phyloP scores from a whole-genome alignment of 2,888 invertebrate species.

The Scaptomyza parva region DNA sequence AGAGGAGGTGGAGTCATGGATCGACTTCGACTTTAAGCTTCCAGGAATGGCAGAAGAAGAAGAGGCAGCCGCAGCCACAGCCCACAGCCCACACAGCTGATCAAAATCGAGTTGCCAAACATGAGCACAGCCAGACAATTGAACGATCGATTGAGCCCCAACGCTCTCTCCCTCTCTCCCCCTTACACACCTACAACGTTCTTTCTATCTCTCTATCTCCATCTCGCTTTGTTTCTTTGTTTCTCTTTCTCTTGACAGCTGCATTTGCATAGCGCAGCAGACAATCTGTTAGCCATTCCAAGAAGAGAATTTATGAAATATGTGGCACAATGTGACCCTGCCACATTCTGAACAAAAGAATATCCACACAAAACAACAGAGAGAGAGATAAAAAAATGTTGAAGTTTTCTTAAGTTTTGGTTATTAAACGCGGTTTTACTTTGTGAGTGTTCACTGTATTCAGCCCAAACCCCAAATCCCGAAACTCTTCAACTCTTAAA shows the following conservation, averaged over 20 bases:
- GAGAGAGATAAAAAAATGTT: no score
- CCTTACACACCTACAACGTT: constrained; percentile 45
- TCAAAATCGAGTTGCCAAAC: constrained; percentile 57
- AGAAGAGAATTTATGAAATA: constrained; percentile 73
- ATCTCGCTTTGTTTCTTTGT: not conserved
- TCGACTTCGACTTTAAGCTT: constrained; percentile 37
- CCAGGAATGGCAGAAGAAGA: constrained; percentile 36
- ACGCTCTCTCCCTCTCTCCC: constrained; percentile 33
- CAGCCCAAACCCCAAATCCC: constrained; percentile 1
- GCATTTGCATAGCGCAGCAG: constrained; percentile 45
- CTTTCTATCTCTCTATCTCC: not conserved
- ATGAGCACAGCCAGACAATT: constrained; percentile 52
- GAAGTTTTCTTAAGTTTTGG: no score
- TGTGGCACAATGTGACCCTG: constrained; percentile 47
- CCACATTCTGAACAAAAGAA: not conserved
- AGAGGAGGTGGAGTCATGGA: constrained; percentile 16
- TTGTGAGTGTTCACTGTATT: constrained; percentile 2
- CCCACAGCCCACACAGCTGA: constrained; percentile 58
- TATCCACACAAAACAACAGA: not conserved
- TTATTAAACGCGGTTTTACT: not conserved
- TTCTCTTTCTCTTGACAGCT: constrained; percentile 41
- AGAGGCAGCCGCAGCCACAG: not conserved
- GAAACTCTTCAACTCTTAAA: not conserved
- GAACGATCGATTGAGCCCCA: constrained; percentile 53
- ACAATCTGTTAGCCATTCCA: constrained; percentile 53